Percentiles rank a stretch among this genome's conserved stretches.
phyloP scores from a whole-genome alignment of 1,140 invertebrate species.

The Uloborus diversus region DNA sequence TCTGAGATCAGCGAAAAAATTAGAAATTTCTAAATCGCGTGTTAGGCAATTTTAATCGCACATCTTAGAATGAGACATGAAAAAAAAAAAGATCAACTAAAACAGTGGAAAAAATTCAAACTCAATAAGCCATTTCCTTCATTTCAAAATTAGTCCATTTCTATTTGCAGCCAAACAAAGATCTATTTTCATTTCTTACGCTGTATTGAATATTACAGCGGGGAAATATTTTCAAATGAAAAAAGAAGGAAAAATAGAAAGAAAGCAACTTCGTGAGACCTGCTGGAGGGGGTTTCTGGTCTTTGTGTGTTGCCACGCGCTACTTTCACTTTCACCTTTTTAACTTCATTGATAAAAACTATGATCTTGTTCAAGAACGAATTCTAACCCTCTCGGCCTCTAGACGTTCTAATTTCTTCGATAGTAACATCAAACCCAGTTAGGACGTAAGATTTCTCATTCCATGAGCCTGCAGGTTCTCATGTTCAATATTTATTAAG shows the following conservation, averaged over 20 bases:
- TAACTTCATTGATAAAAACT: not conserved
- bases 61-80: too few species aligned
- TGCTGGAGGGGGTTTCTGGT: too few species aligned
- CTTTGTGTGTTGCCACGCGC: not conserved
- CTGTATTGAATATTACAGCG: not conserved
- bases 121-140: too few species aligned
- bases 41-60: too few species aligned
- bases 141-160: too few species aligned
- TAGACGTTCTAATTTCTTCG: conserved; percentile 21
- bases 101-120: too few species aligned
- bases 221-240: not conserved
- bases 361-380: not conserved
- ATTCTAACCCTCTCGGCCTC: conserved; percentile 10
- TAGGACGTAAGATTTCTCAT: not conserved
- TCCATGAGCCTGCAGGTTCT: not conserved
- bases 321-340: not conserved
- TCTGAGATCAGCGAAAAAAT: too few species aligned
- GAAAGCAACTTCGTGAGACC: too few species aligned
- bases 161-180: too few species aligned
- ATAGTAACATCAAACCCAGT: not conserved
- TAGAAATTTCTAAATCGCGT: too few species aligned
- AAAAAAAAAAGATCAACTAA: too few species aligned
- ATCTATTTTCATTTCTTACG: not conserved
- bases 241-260: not conserved
- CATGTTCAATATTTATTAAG: too few species aligned